These are phyloP conservation scores for Centropus unirufus DNA, from an alignment of 2,113 vertebrate species.

Conservation along the genomic window DNA sequence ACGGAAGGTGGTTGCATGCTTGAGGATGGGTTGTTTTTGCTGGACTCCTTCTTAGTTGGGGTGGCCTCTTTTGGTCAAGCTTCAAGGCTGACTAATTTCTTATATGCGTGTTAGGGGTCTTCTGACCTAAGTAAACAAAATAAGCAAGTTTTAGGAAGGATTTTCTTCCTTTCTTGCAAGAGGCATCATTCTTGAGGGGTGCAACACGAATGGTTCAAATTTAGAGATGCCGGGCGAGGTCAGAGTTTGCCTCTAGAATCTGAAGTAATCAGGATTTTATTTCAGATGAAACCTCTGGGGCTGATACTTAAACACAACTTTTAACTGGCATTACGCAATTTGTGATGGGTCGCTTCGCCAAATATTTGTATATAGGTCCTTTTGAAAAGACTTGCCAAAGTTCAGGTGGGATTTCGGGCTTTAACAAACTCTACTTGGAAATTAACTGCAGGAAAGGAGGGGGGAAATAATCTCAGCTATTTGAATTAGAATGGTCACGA, in stretches of 20 bases:
- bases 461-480: neutral
- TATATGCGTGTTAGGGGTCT: slow-evolving; percentile 30
- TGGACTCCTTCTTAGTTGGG: neutral
- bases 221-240: slow-evolving; percentile 68
- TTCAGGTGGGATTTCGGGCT: slow-evolving; percentile 77
- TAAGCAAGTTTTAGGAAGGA: slow-evolving; percentile 38
- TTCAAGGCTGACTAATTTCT: slow-evolving; percentile 11
- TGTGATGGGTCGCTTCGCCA: slow-evolving; percentile 73
- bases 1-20: neutral
- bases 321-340: slow-evolving; percentile 78
- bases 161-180: slow-evolving; percentile 39
- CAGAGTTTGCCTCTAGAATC: slow-evolving; percentile 74
- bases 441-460: slow-evolving; percentile 52
- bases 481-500: slow-evolving; percentile 21
- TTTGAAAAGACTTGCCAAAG: slow-evolving; percentile 60
- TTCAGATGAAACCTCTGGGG: slow-evolving; percentile 80
- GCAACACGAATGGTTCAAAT: slow-evolving; percentile 73
- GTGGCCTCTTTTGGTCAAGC: slow-evolving; percentile 21
- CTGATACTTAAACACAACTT: slow-evolving; percentile 77
- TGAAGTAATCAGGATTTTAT: slow-evolving; percentile 80
- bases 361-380: slow-evolving; percentile 72
- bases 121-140: slow-evolving; percentile 61
- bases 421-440: slow-evolving; percentile 79
- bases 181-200: neutral
- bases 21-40: neutral